phyloP scores from a whole-genome alignment of 23 tunicate genomes.

The Ciona savignyi region DNA sequence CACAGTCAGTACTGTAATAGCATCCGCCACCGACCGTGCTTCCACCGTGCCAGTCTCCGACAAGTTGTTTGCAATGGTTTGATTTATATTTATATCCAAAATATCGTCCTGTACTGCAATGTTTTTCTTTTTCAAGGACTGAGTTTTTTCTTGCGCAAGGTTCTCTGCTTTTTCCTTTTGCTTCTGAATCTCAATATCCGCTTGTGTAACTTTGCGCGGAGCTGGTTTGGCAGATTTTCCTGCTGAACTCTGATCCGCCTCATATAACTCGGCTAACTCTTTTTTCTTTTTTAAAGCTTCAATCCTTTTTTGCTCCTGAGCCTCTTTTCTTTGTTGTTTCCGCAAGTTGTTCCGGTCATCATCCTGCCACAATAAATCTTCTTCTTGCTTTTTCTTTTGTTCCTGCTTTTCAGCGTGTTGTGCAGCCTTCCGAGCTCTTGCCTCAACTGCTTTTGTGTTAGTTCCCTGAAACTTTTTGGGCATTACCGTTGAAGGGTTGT shows the following conservation, averaged over 20 bases:
- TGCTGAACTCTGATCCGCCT: conserved; percentile 62
- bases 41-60: conserved; percentile 31
- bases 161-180: conserved; percentile 28
- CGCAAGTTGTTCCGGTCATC: conserved; percentile 51
- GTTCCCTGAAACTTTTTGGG: conserved; percentile 87
- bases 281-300: conserved; percentile 61
- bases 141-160: conserved; percentile 11
- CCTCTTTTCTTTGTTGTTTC: conserved; percentile 78
- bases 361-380: conserved; percentile 87
- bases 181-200: conserved; percentile 38
- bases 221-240: conserved; percentile 37
- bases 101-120: conserved; percentile 31
- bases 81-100: conserved; percentile 61
- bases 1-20: conserved; percentile 49
- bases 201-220: conserved; percentile 52
- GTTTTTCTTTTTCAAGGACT: conserved; percentile 25
- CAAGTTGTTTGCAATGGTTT: conserved; percentile 26
- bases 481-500: no score
- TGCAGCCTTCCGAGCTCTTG: conserved; percentile 76
- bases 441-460: conserved; percentile 87
- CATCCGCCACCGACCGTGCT: conserved; percentile 90
- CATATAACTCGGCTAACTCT: conserved; percentile 55
- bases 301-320: conserved; percentile 57
- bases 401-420: conserved; percentile 28
- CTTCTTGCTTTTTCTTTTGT: conserved; percentile 45